These are phyloP conservation scores for Oscheius sp. DNA, from an alignment of 1,140 invertebrate genomes.

Conservation along the genomic window DNA sequence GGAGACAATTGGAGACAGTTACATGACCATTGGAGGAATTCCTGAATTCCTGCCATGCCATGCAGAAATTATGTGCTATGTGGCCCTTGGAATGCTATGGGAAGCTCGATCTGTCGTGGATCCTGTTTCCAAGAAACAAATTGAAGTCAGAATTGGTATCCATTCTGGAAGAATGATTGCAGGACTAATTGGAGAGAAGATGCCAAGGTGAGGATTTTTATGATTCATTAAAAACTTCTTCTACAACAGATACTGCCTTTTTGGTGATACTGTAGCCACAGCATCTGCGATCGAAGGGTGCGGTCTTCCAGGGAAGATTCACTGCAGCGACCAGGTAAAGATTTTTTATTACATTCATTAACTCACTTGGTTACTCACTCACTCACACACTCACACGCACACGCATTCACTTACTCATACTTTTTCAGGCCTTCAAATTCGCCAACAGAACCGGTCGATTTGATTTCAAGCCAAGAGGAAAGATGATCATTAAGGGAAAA, in stretches of 20 bases:
- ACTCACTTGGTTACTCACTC: too few species aligned
- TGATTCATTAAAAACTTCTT: neutral
- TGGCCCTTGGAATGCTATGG: conserved; percentile 73
- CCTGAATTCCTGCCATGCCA: conserved; percentile 86
- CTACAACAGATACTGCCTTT: conserved; percentile 68
- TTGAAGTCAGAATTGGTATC: conserved; percentile 52
- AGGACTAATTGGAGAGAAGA: conserved; percentile 66
- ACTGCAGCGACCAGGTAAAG: conserved; percentile 49
- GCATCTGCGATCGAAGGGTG: conserved; percentile 61
- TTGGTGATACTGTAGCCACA: conserved; percentile 75
- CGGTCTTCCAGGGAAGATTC: conserved; percentile 47
- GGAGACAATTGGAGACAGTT: conserved; percentile 98
- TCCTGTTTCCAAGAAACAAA: conserved; percentile 47
- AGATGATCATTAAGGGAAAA: conserved; percentile 55
- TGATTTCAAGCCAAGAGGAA: conserved; percentile 55
- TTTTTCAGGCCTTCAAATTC: conserved; percentile 23
- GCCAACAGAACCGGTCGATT: conserved; percentile 54
- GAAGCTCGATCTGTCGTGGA: conserved; percentile 54
- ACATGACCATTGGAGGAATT: conserved; percentile 95
- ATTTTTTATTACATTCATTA: neutral
- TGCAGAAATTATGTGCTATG: conserved; percentile 84
- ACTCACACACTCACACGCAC: neutral
- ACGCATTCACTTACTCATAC: neutral
- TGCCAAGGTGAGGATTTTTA: conserved; percentile 60
- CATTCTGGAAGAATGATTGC: conserved; percentile 60